Conservation (phyloP, 2,797 vertebrate genomes). For the Esox lucius region DNA sequence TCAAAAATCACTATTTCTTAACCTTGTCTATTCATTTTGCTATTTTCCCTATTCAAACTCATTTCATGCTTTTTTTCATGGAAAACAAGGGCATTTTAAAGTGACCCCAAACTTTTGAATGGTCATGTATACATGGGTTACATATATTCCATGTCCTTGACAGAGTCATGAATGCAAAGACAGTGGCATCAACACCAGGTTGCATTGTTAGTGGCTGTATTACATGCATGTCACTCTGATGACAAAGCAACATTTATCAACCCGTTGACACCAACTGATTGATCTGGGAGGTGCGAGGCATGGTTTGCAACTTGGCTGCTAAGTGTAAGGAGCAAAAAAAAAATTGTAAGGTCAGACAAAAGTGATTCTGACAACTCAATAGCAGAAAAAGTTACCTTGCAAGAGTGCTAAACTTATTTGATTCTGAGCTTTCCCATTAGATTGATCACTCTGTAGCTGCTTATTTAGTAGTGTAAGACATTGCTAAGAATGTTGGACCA, state of each 20-base stretch:
- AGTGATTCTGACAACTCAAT: constrained; percentile 48
- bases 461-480: constrained; percentile 10
- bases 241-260: constrained; percentile 63
- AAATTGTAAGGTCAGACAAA: constrained; percentile 20
- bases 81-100: too few species aligned
- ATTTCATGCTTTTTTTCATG: too few species aligned
- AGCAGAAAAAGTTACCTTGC: constrained; percentile 24
- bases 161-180: constrained; percentile 5
- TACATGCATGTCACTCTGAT: constrained; percentile 60
- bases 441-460: constrained; percentile 34
- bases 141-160: background rate
- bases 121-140: constrained; percentile 4
- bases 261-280: constrained; percentile 60
- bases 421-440: constrained; percentile 39
- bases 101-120: constrained; percentile 30
- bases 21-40: too few species aligned
- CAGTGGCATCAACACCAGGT: background rate
- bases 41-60: too few species aligned
- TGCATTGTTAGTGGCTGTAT: constrained; percentile 40
- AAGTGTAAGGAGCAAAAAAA: constrained; percentile 27
- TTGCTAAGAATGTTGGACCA: constrained; percentile 13
- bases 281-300: constrained; percentile 54
- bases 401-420: constrained; percentile 41
- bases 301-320: constrained; percentile 34
- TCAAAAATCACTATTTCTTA: too few species aligned